Evolutionary conservation across 2,888 invertebrate species (phyloP).

Genomic region (Acleris laterana): DNA sequence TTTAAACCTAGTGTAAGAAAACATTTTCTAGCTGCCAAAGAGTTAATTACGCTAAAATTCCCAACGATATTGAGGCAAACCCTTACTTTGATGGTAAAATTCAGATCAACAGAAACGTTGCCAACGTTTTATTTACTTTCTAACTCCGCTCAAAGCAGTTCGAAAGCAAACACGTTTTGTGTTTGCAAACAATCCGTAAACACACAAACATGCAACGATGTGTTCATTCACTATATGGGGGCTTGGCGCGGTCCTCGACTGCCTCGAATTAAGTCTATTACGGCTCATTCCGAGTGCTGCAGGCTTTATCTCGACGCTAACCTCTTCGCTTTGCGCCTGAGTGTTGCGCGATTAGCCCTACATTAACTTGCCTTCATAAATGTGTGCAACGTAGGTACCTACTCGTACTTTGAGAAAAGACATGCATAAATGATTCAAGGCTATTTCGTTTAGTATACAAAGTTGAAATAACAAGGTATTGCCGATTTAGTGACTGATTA

Average conservation of each 20-base stretch:
- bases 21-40: background rate
- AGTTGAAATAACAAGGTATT: no score
- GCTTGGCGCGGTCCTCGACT: background rate
- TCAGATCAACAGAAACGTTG: conserved; percentile 21
- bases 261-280: conserved; percentile 40
- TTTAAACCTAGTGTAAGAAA: conserved; percentile 2
- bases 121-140: conserved; percentile 17
- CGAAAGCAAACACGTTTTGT: conserved; percentile 18
- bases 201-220: conserved; percentile 9
- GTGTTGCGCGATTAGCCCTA: conserved; percentile 7
- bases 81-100: conserved; percentile 6
- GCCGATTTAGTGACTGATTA: no score
- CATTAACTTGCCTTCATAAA: conserved; percentile 19
- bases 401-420: background rate
- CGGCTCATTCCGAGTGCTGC: conserved; percentile 48
- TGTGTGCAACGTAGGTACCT: no score
- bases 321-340: conserved; percentile 12
- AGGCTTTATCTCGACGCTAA: conserved; percentile 52
- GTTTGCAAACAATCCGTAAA: conserved; percentile 23
- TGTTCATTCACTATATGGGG: background rate
- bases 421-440: background rate
- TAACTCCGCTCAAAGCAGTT: conserved; percentile 27
- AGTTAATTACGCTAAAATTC: conserved; percentile 2
- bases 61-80: background rate
- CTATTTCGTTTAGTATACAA: no score